These are phyloP conservation scores for Ornithoptera alexandrae DNA, from an alignment of 2,888 invertebrate genomes.

Conservation along the genomic window DNA sequence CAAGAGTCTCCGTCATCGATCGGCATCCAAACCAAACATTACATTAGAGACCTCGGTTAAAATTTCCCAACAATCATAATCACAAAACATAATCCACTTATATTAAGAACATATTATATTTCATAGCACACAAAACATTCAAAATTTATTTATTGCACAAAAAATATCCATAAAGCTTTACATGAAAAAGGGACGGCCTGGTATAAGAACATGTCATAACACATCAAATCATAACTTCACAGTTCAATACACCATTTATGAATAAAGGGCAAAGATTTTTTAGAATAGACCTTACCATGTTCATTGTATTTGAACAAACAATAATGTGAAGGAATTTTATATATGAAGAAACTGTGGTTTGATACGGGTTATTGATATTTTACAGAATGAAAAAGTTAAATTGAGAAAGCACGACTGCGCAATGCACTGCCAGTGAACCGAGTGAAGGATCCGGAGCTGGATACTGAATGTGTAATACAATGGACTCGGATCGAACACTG, in stretches of 20 bases:
- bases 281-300: constrained; percentile 72
- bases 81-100: constrained; percentile 15
- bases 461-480: constrained; percentile 60
- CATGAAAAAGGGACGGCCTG: constrained; percentile 46
- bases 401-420: constrained; percentile 64
- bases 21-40: constrained; percentile 47
- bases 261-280: constrained; percentile 54
- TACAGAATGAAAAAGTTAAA: constrained; percentile 44
- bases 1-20: constrained; percentile 77
- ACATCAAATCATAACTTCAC: constrained; percentile 77
- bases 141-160: constrained; percentile 39
- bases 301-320: constrained; percentile 73
- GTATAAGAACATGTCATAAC: constrained; percentile 74
- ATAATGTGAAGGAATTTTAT: constrained; percentile 55
- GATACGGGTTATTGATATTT: constrained; percentile 51
- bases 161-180: constrained; percentile 34
- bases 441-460: constrained; percentile 63
- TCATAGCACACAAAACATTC: constrained; percentile 36
- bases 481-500: constrained; percentile 57
- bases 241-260: constrained; percentile 64
- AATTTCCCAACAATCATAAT: constrained; percentile 8
- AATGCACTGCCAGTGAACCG: constrained; percentile 53
- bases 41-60: constrained; percentile 26
- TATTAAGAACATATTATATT: constrained; percentile 50
- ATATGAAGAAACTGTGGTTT: constrained; percentile 58